Evolutionary conservation across 2,888 invertebrate species (phyloP).

Genomic region (Lacanobia wlatinum): DNA sequence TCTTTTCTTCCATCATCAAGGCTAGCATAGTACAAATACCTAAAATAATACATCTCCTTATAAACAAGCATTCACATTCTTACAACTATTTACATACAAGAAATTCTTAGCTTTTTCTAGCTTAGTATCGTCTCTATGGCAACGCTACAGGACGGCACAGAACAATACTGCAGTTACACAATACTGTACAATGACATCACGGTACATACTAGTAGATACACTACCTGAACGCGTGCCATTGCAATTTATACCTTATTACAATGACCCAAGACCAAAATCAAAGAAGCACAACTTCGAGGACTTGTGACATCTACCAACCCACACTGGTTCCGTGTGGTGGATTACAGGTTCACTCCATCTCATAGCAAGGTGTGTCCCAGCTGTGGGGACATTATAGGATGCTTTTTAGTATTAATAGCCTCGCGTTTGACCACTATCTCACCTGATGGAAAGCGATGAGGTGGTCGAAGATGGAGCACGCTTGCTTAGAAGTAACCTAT

Average conservation of each 20-base stretch:
- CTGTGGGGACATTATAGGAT: background rate
- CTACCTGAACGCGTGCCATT: background rate
- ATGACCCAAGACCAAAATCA: background rate
- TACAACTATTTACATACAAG: slow-evolving; percentile 43
- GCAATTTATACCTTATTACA: slow-evolving; percentile 22
- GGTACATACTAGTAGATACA: slow-evolving; percentile 1
- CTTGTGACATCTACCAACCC: background rate
- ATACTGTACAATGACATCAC: slow-evolving; percentile 30
- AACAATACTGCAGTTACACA: slow-evolving; percentile 59
- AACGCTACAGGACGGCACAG: slow-evolving; percentile 61
- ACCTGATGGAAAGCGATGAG: too few relatives aligned
- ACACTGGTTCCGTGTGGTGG: background rate
- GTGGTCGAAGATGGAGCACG: too few relatives aligned
- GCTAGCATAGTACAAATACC: slow-evolving; percentile 4
- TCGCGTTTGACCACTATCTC: too few relatives aligned
- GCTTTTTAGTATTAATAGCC: background rate
- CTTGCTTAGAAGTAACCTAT: too few relatives aligned
- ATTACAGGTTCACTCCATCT: background rate
- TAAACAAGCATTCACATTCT: slow-evolving; percentile 37
- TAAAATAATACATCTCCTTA: background rate
- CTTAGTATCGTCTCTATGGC: slow-evolving; percentile 62
- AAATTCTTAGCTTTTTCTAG: slow-evolving; percentile 6
- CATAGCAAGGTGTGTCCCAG: background rate
- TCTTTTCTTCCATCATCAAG: slow-evolving; percentile 1
- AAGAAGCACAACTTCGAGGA: background rate